phyloP scores from a whole-genome alignment of 37 sponge, comb jelly and placozoan species.

The Oopsacas minuta region DNA sequence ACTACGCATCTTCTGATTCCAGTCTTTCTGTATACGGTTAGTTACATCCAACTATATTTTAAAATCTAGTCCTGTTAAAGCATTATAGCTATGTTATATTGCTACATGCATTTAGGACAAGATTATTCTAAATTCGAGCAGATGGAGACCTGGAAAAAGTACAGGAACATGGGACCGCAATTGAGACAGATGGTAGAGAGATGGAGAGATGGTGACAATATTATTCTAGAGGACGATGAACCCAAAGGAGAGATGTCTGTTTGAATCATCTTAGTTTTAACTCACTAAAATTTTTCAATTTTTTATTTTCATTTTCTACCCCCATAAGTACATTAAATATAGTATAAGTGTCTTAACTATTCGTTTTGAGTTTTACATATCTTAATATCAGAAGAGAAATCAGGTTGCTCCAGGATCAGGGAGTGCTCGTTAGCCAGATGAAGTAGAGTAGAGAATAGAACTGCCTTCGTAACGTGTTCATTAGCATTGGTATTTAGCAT shows the following conservation, averaged over 20 bases:
- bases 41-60: not conserved
- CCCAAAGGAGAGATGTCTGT: slow-evolving; percentile 5
- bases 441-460: not conserved
- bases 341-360: too few relatives aligned
- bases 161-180: slow-evolving; percentile 8
- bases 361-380: too few relatives aligned
- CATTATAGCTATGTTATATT: not conserved
- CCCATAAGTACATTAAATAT: too few relatives aligned
- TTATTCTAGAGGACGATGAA: slow-evolving; percentile 3
- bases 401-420: not conserved
- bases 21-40: not conserved
- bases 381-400: not conserved
- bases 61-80: not conserved
- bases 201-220: slow-evolving; percentile 1
- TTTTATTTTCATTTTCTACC: not conserved
- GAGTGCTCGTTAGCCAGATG: not conserved
- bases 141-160: slow-evolving; percentile 13
- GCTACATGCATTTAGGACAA: not conserved
- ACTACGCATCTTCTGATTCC: not conserved
- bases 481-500: not conserved
- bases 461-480: not conserved
- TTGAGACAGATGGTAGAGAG: slow-evolving; percentile 10
- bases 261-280: not conserved
- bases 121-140: slow-evolving; percentile 11
- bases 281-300: not conserved